Evolutionary conservation across 2,113 vertebrate genomes (phyloP).

Genomic region (Rhegmatorhina hoffmannsi): DNA sequence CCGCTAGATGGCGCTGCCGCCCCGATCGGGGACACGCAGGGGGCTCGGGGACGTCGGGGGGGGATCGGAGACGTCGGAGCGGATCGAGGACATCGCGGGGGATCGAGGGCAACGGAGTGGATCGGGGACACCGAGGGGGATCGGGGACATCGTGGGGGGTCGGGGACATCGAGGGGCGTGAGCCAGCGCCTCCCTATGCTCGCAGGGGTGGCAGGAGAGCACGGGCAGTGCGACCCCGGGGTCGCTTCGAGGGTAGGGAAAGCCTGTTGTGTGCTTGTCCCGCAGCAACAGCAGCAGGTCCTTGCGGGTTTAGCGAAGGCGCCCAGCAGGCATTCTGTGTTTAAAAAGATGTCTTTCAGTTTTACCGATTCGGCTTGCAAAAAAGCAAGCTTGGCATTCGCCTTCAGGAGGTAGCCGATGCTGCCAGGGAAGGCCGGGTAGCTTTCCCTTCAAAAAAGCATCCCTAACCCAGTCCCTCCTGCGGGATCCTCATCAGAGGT

Average conservation of each 20-base stretch:
- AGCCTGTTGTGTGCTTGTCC: accelerated
- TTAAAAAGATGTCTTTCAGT: not conserved
- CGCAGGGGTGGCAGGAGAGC: not conserved
- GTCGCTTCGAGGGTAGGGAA: accelerated
- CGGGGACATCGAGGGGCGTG: too few species aligned
- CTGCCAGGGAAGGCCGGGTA: not conserved
- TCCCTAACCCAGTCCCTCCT: not conserved
- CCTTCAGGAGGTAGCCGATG: accelerated
- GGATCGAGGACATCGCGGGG: too few species aligned
- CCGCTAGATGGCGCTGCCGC: not conserved
- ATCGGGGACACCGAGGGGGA: too few species aligned
- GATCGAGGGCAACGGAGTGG: too few species aligned
- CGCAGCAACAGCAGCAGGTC: not conserved
- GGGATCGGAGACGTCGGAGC: too few species aligned
- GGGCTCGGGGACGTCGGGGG: too few species aligned
- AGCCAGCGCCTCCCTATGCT: not conserved
- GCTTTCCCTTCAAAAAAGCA: not conserved
- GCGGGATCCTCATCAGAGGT: not conserved
- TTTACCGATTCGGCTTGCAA: too few species aligned
- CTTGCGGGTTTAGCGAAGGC: not conserved
- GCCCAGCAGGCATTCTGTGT: not conserved
- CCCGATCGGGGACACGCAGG: too few species aligned
- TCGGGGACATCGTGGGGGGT: too few species aligned
- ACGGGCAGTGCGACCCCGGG: not conserved
- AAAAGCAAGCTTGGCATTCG: not conserved